phyloP scores from a whole-genome alignment of 2,797 vertebrate genomes.

The Iguana delicatissima region DNA sequence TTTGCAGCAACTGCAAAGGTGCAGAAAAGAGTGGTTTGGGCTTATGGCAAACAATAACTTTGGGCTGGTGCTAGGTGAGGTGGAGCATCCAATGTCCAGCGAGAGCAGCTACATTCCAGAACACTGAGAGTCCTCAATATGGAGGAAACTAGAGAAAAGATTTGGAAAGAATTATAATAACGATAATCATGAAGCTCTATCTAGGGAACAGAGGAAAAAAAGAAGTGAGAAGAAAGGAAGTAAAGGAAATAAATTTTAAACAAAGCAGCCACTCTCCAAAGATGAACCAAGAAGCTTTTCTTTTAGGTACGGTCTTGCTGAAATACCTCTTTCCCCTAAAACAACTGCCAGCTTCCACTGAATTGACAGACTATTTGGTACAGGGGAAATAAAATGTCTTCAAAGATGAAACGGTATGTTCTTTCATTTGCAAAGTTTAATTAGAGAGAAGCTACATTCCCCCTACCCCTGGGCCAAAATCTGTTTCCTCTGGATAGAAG shows the following conservation, averaged over 20 bases:
- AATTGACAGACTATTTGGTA: not conserved
- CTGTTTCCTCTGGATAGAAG: no score
- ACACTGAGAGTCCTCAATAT: not conserved
- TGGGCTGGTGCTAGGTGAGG: not conserved
- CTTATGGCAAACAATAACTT: not conserved
- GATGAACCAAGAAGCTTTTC: no score
- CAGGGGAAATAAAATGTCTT: not conserved
- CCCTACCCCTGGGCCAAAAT: no score
- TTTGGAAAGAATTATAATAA: not conserved
- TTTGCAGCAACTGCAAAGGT: not conserved
- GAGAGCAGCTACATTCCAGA: not conserved
- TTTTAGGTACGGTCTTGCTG: not conserved
- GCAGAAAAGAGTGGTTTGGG: not conserved
- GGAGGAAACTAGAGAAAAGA: not conserved
- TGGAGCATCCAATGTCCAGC: not conserved
- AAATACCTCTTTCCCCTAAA: not conserved
- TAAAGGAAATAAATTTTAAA: not conserved
- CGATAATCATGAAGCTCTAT: not conserved
- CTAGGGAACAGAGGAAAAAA: not conserved
- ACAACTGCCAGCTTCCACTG: not conserved
- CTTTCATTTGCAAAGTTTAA: not conserved
- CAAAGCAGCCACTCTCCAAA: not conserved
- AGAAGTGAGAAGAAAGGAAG: not conserved
- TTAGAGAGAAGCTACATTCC: not conserved
- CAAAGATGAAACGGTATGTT: not conserved